phyloP scores from a whole-genome alignment of 2,888 invertebrate species.

The Leptinotarsa rubiginosa region DNA sequence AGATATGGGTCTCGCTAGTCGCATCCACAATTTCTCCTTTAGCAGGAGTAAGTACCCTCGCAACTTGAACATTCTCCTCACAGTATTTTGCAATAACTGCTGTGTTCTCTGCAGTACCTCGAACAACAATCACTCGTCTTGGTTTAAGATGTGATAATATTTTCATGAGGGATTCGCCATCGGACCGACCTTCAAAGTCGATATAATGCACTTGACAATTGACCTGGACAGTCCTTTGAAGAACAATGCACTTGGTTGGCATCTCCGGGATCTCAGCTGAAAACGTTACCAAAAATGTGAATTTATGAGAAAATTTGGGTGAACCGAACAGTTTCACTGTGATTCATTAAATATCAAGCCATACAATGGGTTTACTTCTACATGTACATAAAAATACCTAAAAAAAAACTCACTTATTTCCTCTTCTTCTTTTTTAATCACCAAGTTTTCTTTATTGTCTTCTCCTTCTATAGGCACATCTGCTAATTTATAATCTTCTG shows the following conservation, averaged over 20 bases:
- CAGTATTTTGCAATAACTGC: conserved; percentile 78
- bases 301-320: neutral
- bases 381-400: conserved; percentile 44
- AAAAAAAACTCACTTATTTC: conserved; percentile 50
- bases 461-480: conserved; percentile 77
- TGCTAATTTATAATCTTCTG: conserved; percentile 90
- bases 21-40: conserved; percentile 91
- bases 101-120: conserved; percentile 79
- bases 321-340: too few species aligned
- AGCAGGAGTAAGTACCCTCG: conserved; percentile 85
- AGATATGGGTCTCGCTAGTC: conserved; percentile 97
- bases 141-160: conserved; percentile 86
- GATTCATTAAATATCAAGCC: too few species aligned
- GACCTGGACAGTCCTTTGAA: conserved; percentile 80
- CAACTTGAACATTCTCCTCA: conserved; percentile 71
- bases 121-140: conserved; percentile 81
- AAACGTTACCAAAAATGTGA: neutral
- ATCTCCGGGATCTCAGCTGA: conserved; percentile 74
- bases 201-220: conserved; percentile 92
- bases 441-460: conserved; percentile 76
- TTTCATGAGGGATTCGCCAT: conserved; percentile 85
- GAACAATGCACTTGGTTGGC: conserved; percentile 89
- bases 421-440: conserved; percentile 74
- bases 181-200: conserved; percentile 95
- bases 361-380: too few species aligned